Evolutionary conservation across 2,797 vertebrate species (phyloP), one percentile per base, ranked within the genome.

Genomic region (Paramormyrops hopkinsi): DNA sequence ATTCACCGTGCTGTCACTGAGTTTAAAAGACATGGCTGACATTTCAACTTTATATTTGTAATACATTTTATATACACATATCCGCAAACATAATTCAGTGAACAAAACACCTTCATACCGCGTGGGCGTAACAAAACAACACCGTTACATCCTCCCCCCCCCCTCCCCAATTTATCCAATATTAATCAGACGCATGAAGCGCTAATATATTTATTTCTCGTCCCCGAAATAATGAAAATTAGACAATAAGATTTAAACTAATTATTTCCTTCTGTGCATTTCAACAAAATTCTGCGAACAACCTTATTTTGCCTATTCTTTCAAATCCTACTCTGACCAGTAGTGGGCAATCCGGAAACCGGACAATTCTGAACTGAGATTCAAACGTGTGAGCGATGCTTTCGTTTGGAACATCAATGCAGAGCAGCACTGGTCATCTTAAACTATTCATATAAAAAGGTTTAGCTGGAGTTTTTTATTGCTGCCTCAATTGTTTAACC

Each of bases 321-420:
- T 33, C 88, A 89, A 9, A 88, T 87, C 54, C 53, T 54, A 54
- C 76, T 25, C 25, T 54, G 65, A 89, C 87, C 89, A 89, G 85
- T 62, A 91, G 91, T 89, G 48, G 90, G 89, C 86, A 88, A 41
- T 76, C 69, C 8, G n/a, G 14, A 62, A 62, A 8, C 17, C 22
- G 59, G 6, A 8, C 59, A 62, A 9, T 25, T 62, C 22, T n/a
- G n/a, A 62, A 62, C n/a, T 25, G 7, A 9, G 8, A 25, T 62
- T 1, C 8, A 62, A 62, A 25, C 22, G 8, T 9, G 22, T 5
- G 59, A 3, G 8, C 1, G 8, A 25, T 62, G 59, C 59, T 25
- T 62, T n/a, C 8, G 6, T 62, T 9, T 22, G 59, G 59, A 62
- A 62, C 59, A 25, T 62, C n/a, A 62, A n/a, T 59, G 56, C 56